Percentiles rank a stretch among this genome's conserved stretches.
Evolutionary conservation across 2,113 vertebrate species (phyloP).

Genomic region (Oreochromis tanganicae): DNA sequence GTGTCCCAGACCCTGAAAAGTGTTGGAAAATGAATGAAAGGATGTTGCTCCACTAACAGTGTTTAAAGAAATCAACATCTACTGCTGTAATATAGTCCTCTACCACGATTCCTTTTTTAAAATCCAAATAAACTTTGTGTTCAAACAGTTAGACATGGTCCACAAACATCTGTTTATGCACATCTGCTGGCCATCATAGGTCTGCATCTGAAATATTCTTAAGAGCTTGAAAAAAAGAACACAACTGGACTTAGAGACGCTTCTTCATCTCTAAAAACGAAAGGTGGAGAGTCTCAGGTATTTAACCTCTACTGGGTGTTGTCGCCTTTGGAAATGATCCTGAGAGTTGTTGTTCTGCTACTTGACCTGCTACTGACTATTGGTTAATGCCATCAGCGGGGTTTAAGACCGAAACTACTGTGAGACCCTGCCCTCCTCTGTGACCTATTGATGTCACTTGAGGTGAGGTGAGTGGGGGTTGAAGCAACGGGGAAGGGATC

Average conservation of each 20-base stretch:
- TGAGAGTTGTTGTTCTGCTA: neutral
- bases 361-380: neutral
- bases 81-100: neutral
- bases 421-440: neutral
- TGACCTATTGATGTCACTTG: neutral
- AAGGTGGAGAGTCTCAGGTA: neutral
- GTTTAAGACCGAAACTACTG: neutral
- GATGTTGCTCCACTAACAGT: neutral
- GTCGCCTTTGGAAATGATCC: neutral
- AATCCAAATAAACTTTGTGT: neutral
- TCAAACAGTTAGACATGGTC: neutral
- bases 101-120: fast-evolving
- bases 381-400: neutral
- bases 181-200: neutral
- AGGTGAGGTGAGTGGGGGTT: neutral
- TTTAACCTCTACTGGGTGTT: neutral
- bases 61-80: neutral
- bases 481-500: neutral
- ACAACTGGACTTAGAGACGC: neutral
- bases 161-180: neutral
- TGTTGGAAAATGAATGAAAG: neutral
- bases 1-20: neutral
- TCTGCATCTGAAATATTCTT: neutral
- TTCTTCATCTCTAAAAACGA: neutral
- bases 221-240: neutral